These are phyloP conservation scores for Raja brachyura DNA, from an alignment of 2,113 vertebrate species.

Conservation along the genomic window DNA sequence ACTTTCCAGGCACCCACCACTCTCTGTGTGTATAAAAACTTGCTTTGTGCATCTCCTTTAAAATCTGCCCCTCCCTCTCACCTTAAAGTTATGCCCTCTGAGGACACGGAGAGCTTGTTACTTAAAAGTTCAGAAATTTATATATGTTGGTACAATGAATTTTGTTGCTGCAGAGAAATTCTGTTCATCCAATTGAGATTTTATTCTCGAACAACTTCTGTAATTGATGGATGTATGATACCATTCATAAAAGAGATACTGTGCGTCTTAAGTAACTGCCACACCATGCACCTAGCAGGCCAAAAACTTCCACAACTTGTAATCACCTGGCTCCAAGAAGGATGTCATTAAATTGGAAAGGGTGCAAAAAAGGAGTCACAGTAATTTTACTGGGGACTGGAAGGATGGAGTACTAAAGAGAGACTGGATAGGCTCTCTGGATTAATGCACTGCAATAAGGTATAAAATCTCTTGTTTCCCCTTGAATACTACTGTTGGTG, in stretches of 20 bases:
- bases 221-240: background rate
- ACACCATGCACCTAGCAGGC: too few species aligned
- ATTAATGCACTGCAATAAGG: background rate
- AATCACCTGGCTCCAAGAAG: too few species aligned
- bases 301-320: background rate
- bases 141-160: background rate
- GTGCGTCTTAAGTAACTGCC: background rate
- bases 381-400: too few species aligned
- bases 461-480: background rate
- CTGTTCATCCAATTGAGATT: background rate
- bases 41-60: too few species aligned
- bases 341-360: too few species aligned
- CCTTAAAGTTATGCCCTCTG: too few species aligned
- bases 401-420: too few species aligned
- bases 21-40: too few species aligned
- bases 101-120: background rate
- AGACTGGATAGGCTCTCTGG: background rate
- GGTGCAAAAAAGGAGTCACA: too few species aligned
- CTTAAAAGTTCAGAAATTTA: background rate
- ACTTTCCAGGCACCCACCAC: too few species aligned
- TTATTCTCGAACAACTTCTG: background rate
- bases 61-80: too few species aligned
- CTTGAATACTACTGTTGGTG: background rate
- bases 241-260: background rate
- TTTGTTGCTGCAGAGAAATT: background rate